These are phyloP conservation scores for Melieria omissa DNA, from an alignment of 2,888 invertebrate species.

Conservation along the genomic window DNA sequence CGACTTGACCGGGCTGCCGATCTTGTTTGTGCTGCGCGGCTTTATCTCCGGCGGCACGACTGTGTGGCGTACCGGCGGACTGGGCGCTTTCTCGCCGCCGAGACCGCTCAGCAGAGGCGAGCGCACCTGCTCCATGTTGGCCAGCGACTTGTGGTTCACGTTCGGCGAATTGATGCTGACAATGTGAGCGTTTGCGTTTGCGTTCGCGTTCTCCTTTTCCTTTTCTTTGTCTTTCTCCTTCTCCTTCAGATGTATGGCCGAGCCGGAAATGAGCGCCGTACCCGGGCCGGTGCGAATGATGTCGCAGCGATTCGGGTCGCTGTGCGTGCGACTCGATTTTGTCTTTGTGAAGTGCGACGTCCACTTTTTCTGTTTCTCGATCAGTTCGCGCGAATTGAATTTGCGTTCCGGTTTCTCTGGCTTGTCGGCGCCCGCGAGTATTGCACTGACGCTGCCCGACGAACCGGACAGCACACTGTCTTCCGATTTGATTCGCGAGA, in stretches of 20 bases:
- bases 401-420: slow-evolving; percentile 87
- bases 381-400: slow-evolving; percentile 85
- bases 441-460: slow-evolving; percentile 32
- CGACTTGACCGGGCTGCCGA: slow-evolving; percentile 65
- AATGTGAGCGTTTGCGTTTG: slow-evolving; percentile 7
- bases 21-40: slow-evolving; percentile 62
- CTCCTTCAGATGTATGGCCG: slow-evolving; percentile 59
- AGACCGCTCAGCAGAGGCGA: slow-evolving; percentile 46
- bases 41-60: slow-evolving; percentile 66
- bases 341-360: slow-evolving; percentile 89
- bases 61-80: slow-evolving; percentile 60
- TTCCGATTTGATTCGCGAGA: slow-evolving; percentile 72
- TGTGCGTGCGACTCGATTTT: slow-evolving; percentile 72
- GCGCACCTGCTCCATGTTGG: slow-evolving; percentile 45
- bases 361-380: slow-evolving; percentile 93
- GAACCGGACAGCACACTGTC: slow-evolving; percentile 56
- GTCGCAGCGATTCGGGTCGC: slow-evolving; percentile 72
- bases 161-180: slow-evolving; percentile 28
- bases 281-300: slow-evolving; percentile 69
- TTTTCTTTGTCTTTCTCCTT: slow-evolving; percentile 42
- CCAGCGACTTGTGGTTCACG: slow-evolving; percentile 42
- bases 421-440: slow-evolving; percentile 67
- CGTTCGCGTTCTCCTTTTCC: slow-evolving; percentile 38
- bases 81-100: slow-evolving; percentile 56
- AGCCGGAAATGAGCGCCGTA: slow-evolving; percentile 68